These are phyloP conservation scores for Lucilia cuprina DNA, from an alignment of 1,140 invertebrate species.

Conservation along the genomic window DNA sequence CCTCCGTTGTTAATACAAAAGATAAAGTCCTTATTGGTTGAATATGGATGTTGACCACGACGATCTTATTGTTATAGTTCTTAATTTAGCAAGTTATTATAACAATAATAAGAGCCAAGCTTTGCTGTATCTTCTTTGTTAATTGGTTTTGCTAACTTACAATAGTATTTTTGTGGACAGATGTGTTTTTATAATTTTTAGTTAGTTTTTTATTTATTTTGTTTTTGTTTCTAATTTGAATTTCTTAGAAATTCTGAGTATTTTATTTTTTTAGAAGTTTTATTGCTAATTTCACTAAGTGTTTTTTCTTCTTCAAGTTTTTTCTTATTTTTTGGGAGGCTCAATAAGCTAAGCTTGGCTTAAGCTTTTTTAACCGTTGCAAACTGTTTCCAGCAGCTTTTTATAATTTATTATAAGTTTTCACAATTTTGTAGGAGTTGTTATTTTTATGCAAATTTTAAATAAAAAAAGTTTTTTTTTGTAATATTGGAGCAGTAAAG, in stretches of 20 bases:
- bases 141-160: background rate
- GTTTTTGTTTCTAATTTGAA: constrained; percentile 9
- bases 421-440: constrained; percentile 24
- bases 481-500: constrained; percentile 24
- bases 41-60: no score
- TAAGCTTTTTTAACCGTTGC: constrained; percentile 16
- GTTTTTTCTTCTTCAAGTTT: constrained; percentile 20
- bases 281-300: constrained; percentile 33
- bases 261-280: constrained; percentile 14
- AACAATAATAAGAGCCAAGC: background rate
- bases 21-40: no score
- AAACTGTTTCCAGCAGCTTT: constrained; percentile 8
- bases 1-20: background rate
- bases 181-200: background rate
- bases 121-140: background rate
- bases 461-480: constrained; percentile 31
- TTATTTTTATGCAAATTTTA: no score
- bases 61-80: background rate
- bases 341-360: constrained; percentile 25
- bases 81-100: background rate
- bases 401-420: constrained; percentile 15
- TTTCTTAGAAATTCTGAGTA: constrained; percentile 35
- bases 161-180: constrained; percentile 28
- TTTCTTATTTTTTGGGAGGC: background rate
- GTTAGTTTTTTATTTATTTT: constrained; percentile 9